Evolutionary conservation across 2,888 invertebrate species (phyloP), one percentile per base, ranked within the genome.

Genomic region (Sclerodermus sp.): DNA sequence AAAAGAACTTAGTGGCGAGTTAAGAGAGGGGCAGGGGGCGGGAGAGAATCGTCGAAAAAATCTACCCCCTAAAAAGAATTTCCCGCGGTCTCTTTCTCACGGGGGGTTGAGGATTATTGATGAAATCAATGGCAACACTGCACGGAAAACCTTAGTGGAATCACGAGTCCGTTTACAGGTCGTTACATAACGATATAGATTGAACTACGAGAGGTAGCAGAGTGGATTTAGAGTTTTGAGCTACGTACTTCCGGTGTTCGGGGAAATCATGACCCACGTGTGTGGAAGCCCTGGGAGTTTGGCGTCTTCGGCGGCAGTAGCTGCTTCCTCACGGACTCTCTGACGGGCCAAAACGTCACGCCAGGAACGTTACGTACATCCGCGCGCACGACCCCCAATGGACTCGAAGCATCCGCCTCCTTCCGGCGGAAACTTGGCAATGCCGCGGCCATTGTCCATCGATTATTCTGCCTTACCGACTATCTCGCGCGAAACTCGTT

Each of bases 391-490:
- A 31, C n/a, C 14, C 12, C 10, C 12, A 4, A 34, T 12, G 14
- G 3, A 34, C 34, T 34, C 34, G 34, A 12, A 13, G 6, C 34
- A 13, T 4, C 34, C n/a, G 12, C 34, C 39, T 12, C 9, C 16
- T 16, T 18, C 36, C 12, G 44, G 32, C 31, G 42, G 15, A 47
- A 37, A 57, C 34, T 12, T 40, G 59, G 55, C 61, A 62, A 63
- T 62, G 47, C 39, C 42, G 62, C 57, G 23, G 37, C 6, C 10
- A 30, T 12, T 31, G 5, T 17, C 3, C 43, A 66, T 67, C 57
- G 66, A 62, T 67, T 55, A 36, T 45, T 47, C 59, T 70, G 45
- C 53, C 47, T 62, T 68, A 65, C 45, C 70, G 62, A 40, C 57
- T 23, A n/a, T 23, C 23, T 8, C 4, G 4, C 23, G 4, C 23